Percentiles rank a stretch among this genome's conserved stretches.
phyloP scores from a whole-genome alignment of 2,113 vertebrate species.

The Colistium nudipinnis region DNA sequence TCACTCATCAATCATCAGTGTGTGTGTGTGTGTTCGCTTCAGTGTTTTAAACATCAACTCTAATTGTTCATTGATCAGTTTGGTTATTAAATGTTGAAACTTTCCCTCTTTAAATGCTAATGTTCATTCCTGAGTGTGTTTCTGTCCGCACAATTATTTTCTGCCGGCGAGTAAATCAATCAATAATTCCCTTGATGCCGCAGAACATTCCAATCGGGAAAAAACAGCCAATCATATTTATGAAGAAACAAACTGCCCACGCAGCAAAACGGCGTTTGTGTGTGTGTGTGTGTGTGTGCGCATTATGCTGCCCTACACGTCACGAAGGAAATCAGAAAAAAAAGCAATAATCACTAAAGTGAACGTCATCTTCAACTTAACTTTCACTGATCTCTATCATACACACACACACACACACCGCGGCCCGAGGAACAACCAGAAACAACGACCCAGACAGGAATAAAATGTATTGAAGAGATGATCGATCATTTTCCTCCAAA shows the following conservation, averaged over 20 bases:
- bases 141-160: slow-evolving; percentile 36
- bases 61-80: slow-evolving; percentile 50
- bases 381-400: too few relatives aligned
- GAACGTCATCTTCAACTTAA: too few relatives aligned
- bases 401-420: background rate
- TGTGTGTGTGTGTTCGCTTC: background rate
- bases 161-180: slow-evolving; percentile 52
- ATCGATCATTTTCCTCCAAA: background rate
- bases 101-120: slow-evolving; percentile 49
- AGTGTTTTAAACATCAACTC: slow-evolving; percentile 14
- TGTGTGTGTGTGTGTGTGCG: slow-evolving; percentile 11
- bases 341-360: too few relatives aligned
- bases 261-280: slow-evolving; percentile 33
- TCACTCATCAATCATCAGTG: too few relatives aligned
- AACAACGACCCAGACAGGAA: background rate
- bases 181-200: slow-evolving; percentile 56
- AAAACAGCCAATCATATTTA: slow-evolving; percentile 67
- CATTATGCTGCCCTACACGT: too few relatives aligned
- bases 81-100: slow-evolving; percentile 40
- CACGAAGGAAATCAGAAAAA: too few relatives aligned
- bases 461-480: background rate
- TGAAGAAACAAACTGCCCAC: slow-evolving; percentile 62
- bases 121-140: slow-evolving; percentile 14
- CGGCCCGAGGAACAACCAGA: background rate
- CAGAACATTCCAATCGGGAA: slow-evolving; percentile 54